phyloP scores from a whole-genome alignment of 2,888 invertebrate species.

The Harpagoxenus sublaevis region DNA sequence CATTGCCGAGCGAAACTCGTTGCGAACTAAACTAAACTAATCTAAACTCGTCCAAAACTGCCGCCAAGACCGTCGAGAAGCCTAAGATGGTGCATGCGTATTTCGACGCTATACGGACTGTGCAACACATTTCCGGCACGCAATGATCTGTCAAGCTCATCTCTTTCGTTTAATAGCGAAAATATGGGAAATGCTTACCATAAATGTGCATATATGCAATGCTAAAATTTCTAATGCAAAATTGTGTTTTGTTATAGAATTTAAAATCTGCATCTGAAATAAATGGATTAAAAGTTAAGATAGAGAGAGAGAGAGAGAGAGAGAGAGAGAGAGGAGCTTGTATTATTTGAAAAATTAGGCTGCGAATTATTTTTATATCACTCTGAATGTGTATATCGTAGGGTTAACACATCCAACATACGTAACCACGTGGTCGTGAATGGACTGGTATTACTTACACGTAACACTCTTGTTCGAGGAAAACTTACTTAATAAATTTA shows the following conservation, averaged over 20 bases:
- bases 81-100: slow-evolving; percentile 63
- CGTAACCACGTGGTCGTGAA: neutral
- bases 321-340: too few species aligned
- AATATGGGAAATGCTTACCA: neutral
- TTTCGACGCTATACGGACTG: slow-evolving; percentile 49
- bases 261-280: neutral
- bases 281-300: neutral
- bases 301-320: too few species aligned
- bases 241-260: neutral
- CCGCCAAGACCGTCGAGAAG: slow-evolving; percentile 72
- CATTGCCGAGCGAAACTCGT: slow-evolving; percentile 79
- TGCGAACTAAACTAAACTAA: slow-evolving; percentile 84
- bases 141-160: slow-evolving; percentile 34
- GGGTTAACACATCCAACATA: neutral
- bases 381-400: neutral
- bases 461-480: neutral
- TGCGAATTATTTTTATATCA: neutral
- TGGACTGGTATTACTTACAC: neutral
- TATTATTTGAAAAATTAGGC: neutral
- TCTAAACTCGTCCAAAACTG: slow-evolving; percentile 83
- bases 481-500: slow-evolving; percentile 33
- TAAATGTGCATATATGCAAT: neutral
- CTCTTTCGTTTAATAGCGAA: slow-evolving; percentile 12
- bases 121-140: slow-evolving; percentile 26
- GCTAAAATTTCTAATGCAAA: neutral